phyloP scores from a whole-genome alignment of 2,888 invertebrate genomes.

The Apocheima hispidaria region DNA sequence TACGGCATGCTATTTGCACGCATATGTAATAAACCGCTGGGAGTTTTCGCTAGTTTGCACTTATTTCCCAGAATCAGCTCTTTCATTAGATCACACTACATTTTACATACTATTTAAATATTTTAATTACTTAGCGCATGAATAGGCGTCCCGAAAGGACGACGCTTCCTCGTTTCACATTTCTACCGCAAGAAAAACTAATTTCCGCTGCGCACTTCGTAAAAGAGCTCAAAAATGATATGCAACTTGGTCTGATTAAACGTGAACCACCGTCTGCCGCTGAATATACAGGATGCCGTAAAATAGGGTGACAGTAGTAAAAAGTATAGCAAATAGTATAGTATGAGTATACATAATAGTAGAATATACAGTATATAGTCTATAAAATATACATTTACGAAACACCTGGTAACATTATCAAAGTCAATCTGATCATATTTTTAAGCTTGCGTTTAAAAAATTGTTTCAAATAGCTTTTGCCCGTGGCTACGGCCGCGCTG shows the following conservation, averaged over 20 bases:
- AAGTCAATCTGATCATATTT: no score
- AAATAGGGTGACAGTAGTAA: neutral
- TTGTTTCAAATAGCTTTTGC: no score
- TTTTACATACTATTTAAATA: no score
- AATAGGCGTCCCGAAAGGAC: constrained; percentile 4
- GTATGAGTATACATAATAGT: no score
- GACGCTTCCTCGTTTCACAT: constrained; percentile 4
- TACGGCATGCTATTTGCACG: no score
- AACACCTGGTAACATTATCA: no score
- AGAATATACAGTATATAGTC: no score
- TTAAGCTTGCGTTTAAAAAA: no score
- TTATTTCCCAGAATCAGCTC: neutral
- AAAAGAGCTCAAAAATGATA: constrained; percentile 35
- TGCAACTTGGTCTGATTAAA: constrained; percentile 42
- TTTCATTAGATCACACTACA: neutral
- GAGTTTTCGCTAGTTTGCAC: neutral
- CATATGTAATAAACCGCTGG: neutral
- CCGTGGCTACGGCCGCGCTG: no score
- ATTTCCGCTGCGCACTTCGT: constrained; percentile 33
- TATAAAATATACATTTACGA: no score
- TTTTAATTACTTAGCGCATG: constrained; percentile 19
- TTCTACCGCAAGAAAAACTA: constrained; percentile 28
- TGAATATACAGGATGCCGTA: neutral
- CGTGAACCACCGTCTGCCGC: constrained; percentile 23
- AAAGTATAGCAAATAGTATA: neutral